phyloP scores from a whole-genome alignment of 2,113 vertebrate species.

The Antidorcas marsupialis region DNA sequence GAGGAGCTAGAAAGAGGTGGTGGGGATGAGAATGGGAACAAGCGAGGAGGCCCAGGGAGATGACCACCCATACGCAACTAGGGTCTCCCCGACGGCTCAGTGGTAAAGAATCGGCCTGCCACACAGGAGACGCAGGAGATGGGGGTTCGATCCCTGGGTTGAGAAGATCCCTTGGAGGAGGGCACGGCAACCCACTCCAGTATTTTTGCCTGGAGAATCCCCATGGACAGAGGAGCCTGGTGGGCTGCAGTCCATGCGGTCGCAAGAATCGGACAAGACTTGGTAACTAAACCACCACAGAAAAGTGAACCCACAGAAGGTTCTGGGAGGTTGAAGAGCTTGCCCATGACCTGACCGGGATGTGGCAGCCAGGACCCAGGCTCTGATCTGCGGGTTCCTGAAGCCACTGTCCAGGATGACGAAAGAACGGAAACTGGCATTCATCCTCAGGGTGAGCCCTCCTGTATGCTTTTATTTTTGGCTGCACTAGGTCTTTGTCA shows the following conservation, averaged over 20 bases:
- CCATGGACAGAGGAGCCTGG: no score
- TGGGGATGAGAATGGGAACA: background rate
- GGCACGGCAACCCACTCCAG: background rate
- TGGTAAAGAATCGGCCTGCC: background rate
- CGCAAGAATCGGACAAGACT: no score
- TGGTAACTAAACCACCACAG: no score
- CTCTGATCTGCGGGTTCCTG: accelerated
- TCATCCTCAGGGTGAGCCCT: accelerated
- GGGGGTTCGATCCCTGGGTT: background rate
- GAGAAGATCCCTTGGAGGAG: background rate
- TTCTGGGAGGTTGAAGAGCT: background rate
- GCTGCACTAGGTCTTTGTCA: background rate
- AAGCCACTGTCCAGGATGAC: accelerated
- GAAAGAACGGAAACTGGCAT: accelerated
- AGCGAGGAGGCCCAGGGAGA: no score
- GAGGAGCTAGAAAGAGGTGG: background rate
- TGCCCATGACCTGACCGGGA: accelerated
- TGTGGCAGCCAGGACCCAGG: background rate
- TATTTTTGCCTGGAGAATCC: no score
- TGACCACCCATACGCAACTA: accelerated
- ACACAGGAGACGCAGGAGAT: background rate
- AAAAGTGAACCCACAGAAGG: background rate
- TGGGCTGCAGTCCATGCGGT: no score
- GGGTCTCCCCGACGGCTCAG: background rate
- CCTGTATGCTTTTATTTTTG: background rate